A percentile compares a stretch with the other conserved stretches of the same genome.
Conservation (phyloP, 2,888 invertebrate genomes). For the Brachylomia viminalis region DNA sequence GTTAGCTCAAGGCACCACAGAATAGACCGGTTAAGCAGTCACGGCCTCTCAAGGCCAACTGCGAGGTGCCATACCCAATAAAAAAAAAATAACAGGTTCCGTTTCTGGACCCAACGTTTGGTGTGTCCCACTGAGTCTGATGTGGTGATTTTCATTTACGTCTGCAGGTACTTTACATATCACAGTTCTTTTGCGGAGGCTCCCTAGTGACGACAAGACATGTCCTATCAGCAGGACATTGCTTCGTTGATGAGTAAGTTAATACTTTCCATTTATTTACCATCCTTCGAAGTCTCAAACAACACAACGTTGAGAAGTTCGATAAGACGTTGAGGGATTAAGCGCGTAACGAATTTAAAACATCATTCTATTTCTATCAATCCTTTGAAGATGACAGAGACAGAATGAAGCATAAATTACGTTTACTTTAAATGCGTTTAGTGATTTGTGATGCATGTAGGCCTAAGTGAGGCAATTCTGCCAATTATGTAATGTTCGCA, state of each 20-base stretch:
- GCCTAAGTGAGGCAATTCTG: too few species aligned
- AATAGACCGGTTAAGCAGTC: too few species aligned
- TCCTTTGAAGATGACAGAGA: not conserved
- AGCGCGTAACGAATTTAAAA: not conserved
- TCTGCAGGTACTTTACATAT: conserved; percentile 72
- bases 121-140: not conserved
- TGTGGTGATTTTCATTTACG: not conserved
- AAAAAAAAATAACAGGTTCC: too few species aligned
- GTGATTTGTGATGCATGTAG: too few species aligned
- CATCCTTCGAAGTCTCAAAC: not conserved
- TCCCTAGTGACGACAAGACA: conserved; percentile 76
- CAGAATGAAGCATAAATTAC: not conserved
- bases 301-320: not conserved
- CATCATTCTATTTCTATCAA: not conserved
- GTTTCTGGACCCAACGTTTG: not conserved
- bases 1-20: too few species aligned
- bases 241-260: conserved; percentile 79
- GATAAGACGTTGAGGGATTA: not conserved
- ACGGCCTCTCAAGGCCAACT: too few species aligned
- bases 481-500: not conserved
- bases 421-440: not conserved
- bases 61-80: too few species aligned
- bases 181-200: conserved; percentile 77
- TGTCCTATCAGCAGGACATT: conserved; percentile 83
- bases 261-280: not conserved